Evolutionary conservation across 2,113 vertebrate species (phyloP), one percentile per base, ranked within the genome.

Genomic region (Hiodon alosoides): DNA sequence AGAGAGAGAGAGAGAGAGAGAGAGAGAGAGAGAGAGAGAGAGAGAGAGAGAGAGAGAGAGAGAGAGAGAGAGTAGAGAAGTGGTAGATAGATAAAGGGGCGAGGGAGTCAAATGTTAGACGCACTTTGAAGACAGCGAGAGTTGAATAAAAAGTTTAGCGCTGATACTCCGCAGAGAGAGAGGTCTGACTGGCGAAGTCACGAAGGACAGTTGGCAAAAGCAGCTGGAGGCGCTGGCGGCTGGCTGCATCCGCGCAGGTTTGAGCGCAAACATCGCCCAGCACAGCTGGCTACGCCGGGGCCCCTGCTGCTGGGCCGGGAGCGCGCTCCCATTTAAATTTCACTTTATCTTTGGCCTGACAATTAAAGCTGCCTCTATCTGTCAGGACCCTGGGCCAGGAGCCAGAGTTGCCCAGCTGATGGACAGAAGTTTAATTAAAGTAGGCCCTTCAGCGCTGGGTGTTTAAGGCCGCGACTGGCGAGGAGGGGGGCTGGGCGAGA

Each of bases 351-450:
- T 60, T 60, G 74, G 80, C 54, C 77, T 75, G 76, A 81, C 81
- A 82, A 84, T 84, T 85, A 83, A 79, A 78, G 72, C 74, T 70
- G 76, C 58, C 71, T 85, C 74, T 82, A 83, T 83, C 77, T 78
- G 78, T 72, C 76, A 69, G 51, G 78, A 69, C 78, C 74, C 67
- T 54, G 76, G 79, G 77, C 76, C 75, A 64, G 70, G 48, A 74
- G 80, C 74, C 78, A 80, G 60, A 66, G 59, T 59, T 17, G 76
- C 69, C 69, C 69, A 53, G 77, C 76, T 84, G 81, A 82, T 67
- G 76, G 81, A 82, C 80, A 82, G 80, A 64, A 81, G 79, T 85
- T 85, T 85, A 85, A 85, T 85, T 85, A 86, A 83, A 81, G 73
- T 57, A 69, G 81, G 66, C 73, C 78, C 78, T 77, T 82, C 69